Percentiles rank a stretch among this genome's conserved stretches.
These are phyloP conservation scores for Rhegmatorhina hoffmannsi DNA, from an alignment of 2,113 vertebrate species.

Conservation along the genomic window DNA sequence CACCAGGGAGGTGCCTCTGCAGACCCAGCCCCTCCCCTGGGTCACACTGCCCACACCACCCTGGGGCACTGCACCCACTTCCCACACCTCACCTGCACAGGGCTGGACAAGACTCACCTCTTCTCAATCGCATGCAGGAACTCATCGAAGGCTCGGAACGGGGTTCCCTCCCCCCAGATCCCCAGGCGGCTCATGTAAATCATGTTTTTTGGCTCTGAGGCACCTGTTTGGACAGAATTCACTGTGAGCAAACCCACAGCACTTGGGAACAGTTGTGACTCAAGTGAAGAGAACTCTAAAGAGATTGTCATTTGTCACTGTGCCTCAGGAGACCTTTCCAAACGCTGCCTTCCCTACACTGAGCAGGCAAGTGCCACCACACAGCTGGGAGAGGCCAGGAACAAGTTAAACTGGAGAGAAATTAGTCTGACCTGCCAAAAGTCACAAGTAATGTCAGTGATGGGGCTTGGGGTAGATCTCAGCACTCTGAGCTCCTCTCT, in stretches of 20 bases:
- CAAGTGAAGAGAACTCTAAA: background rate
- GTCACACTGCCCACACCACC: background rate
- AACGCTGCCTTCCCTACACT: background rate
- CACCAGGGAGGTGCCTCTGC: background rate
- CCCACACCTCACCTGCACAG: background rate
- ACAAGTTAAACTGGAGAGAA: background rate
- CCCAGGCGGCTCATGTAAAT: constrained; percentile 99
- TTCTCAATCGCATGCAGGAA: constrained; percentile 97
- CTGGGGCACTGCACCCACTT: background rate
- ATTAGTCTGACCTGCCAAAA: background rate
- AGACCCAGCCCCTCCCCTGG: background rate
- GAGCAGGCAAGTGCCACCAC: background rate
- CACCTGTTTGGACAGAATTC: constrained; percentile 78
- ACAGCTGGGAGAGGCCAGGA: background rate
- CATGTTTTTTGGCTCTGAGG: constrained; percentile 99
- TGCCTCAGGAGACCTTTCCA: background rate
- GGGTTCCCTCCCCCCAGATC: constrained; percentile 97
- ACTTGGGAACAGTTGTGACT: background rate
- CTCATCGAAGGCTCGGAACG: constrained; percentile 92
- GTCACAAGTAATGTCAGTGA: background rate
- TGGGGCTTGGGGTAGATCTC: background rate
- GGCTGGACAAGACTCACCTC: constrained; percentile 76
- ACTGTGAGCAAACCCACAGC: background rate
- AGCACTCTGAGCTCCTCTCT: background rate
- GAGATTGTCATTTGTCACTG: background rate